Evolutionary conservation across 2,113 vertebrate genomes (phyloP).

Genomic region (Serinus canaria): DNA sequence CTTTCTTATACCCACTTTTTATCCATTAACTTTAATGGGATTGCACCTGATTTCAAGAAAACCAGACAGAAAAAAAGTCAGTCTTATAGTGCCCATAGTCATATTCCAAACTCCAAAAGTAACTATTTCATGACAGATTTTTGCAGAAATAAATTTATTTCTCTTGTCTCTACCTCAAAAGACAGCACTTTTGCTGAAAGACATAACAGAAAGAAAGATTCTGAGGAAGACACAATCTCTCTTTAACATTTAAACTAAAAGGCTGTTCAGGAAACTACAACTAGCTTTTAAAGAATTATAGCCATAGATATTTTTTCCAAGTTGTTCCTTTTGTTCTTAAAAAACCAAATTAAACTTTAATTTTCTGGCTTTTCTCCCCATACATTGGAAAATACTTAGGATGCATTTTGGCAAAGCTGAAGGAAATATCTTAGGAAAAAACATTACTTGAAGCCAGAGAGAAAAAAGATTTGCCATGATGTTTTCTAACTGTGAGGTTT

Average conservation of each 20-base stretch:
- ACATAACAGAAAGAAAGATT: not conserved
- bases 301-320: not conserved
- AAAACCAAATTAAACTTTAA: not conserved
- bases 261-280: not conserved
- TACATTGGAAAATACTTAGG: not conserved
- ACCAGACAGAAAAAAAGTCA: not conserved
- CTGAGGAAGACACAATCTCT: not conserved
- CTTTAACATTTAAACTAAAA: not conserved
- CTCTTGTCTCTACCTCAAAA: not conserved
- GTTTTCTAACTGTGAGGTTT: not conserved
- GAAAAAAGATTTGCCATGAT: not conserved
- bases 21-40: not conserved
- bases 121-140: not conserved
- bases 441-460: not conserved
- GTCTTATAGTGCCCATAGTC: not conserved
- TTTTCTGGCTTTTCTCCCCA: not conserved
- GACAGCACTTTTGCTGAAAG: not conserved
- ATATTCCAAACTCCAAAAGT: not conserved
- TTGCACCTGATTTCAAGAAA: not conserved
- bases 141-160: not conserved
- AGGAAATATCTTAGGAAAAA: not conserved
- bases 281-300: constrained; percentile 20
- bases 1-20: not conserved
- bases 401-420: not conserved
- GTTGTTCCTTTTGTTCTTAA: not conserved